Base-by-base conservation (phyloP, 1,140 invertebrate species). In the Pseudomyrmex concolor region DNA sequence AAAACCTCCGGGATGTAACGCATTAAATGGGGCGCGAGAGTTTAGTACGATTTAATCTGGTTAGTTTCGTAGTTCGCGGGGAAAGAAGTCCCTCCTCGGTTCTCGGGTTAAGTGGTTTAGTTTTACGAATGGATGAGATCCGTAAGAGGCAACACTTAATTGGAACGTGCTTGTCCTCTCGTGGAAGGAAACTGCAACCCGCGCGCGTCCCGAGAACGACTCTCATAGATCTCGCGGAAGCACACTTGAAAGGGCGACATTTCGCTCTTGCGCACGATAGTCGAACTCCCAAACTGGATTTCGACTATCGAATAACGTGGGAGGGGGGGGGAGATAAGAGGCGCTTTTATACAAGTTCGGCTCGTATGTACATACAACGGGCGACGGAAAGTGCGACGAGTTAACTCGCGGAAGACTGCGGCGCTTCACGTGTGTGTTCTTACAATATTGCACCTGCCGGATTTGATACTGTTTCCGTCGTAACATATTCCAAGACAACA, bases 101-200 rank as follows among this genome's bases (percentile, higher is more conserved):
- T 87, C 51, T 54, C 51, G 50, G 71, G 83, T 83, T 88, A 88
- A 88, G 86, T 88, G 78, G 83, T 85, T 88, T 83, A 88, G 86
- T 88, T 88, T 88, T 88, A 88, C 86, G 86, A 88, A 88, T 84
- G 84, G 72, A 83, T 74, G 86, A 83, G 83, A 85, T 59, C 78
- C 84, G 64, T 88, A 83, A 85, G 83, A 87, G 86, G 45, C 85
- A 85, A 85, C 86, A 87, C 76, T 85, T 88, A 88, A 88, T 88
- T 88, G 64, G 86, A 88, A 88, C 66, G 86, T 88, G 86, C 71
- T 82, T 57, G 74, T 72, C 77, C 82, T 83, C 71, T 85, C 77
- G 57, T 67, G 82, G 77, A 81, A 60, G 86, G 62, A 72, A 77
- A 77, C 66, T 67, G 51, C 78, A 76, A 59, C 51, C 62, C 50